These are phyloP conservation scores for Knipowitschia caucasica DNA, from an alignment of 2,797 vertebrate species.

Conservation along the genomic window DNA sequence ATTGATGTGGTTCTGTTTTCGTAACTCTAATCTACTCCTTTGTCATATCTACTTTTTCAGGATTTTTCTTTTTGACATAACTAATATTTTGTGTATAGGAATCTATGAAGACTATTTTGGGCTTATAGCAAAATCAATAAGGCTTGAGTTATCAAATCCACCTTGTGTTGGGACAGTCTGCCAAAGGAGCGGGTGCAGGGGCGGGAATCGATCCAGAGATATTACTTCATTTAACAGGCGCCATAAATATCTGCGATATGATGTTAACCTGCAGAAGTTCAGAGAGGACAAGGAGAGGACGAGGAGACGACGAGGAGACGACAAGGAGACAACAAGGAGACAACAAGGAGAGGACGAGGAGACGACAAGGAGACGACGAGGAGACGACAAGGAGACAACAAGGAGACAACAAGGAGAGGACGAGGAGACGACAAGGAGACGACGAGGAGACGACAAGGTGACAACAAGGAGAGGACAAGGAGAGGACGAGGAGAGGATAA, in stretches of 20 bases:
- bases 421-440: too few relatives aligned
- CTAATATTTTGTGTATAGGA: conserved; percentile 59
- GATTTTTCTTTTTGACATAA: conserved; percentile 46
- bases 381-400: too few relatives aligned
- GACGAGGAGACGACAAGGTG: too few relatives aligned
- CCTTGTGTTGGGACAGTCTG: conserved; percentile 65
- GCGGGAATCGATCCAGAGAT: conserved; percentile 89
- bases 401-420: too few relatives aligned
- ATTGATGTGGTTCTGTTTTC: background rate
- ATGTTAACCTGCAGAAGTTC: conserved; percentile 75
- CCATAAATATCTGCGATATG: conserved; percentile 87
- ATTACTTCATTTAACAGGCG: conserved; percentile 86
- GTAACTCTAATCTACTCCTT: background rate
- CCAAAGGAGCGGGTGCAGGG: conserved; percentile 66
- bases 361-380: too few relatives aligned
- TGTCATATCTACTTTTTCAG: conserved; percentile 42
- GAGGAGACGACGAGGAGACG: too few relatives aligned
- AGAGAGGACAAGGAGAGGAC: conserved; percentile 49
- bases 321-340: too few relatives aligned
- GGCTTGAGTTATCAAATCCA: conserved; percentile 88
- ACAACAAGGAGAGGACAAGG: too few relatives aligned
- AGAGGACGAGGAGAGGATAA: too few relatives aligned
- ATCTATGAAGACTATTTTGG: conserved; percentile 79
- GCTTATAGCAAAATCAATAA: conserved; percentile 93
- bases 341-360: too few relatives aligned